Evolutionary conservation across 2,797 vertebrate species (phyloP).

Genomic region (Mallotus villosus): DNA sequence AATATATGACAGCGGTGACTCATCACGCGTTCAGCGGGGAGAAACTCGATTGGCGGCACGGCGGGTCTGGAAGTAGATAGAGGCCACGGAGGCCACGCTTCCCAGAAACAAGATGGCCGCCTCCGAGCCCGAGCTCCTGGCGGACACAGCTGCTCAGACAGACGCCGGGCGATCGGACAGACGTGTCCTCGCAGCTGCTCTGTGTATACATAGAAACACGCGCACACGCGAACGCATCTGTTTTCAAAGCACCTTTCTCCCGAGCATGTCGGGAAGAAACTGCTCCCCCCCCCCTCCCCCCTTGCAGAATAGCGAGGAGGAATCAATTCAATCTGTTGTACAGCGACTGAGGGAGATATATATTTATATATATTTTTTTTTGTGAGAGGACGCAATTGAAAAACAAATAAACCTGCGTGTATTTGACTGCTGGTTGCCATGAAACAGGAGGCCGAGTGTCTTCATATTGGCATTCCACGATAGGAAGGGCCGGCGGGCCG

Average conservation of each 20-base stretch:
- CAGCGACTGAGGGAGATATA: not conserved
- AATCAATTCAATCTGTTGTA: constrained; percentile 6
- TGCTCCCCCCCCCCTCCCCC: too few species aligned
- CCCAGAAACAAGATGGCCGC: not conserved
- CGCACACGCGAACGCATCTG: not conserved
- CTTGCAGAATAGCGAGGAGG: not conserved
- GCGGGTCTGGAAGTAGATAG: constrained; percentile 20
- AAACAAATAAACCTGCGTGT: constrained; percentile 21
- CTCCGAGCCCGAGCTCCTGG: too few species aligned
- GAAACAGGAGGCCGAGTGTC: constrained; percentile 37
- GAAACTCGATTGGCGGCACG: not conserved
- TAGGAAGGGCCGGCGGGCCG: constrained; percentile 37
- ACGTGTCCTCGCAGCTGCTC: not conserved
- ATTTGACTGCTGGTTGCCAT: constrained; percentile 47
- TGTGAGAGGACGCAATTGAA: not conserved
- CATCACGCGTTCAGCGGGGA: constrained; percentile 23
- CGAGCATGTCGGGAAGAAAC: not conserved
- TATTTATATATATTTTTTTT: too few species aligned
- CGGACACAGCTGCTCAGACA: too few species aligned
- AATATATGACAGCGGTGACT: constrained; percentile 25
- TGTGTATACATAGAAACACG: not conserved
- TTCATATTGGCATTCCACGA: constrained; percentile 58
- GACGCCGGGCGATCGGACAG: not conserved
- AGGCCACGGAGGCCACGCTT: not conserved
- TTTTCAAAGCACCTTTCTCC: not conserved